Percentiles rank a stretch among this genome's conserved stretches.
These are phyloP conservation scores for Macquaria australasica DNA, from an alignment of 2,113 vertebrate genomes.

Conservation along the genomic window DNA sequence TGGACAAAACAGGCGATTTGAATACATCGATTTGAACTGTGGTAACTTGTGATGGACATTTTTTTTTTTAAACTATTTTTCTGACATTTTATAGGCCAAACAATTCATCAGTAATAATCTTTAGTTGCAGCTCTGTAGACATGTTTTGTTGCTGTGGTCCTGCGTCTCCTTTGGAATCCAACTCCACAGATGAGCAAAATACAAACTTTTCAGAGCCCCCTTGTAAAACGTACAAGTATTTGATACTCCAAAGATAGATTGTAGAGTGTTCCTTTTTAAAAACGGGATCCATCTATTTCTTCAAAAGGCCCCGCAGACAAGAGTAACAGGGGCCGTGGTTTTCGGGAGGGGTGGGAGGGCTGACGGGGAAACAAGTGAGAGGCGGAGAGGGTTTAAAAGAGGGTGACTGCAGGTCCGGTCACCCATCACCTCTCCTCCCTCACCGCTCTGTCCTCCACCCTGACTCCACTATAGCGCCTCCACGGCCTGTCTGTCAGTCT, in stretches of 20 bases:
- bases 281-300: slow-evolving; percentile 32
- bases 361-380: not conserved
- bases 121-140: not conserved
- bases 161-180: not conserved
- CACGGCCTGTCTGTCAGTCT: slow-evolving; percentile 16
- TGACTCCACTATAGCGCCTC: slow-evolving; percentile 12
- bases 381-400: slow-evolving; percentile 2
- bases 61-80: not conserved
- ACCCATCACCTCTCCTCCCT: slow-evolving; percentile 27
- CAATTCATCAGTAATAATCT: not conserved
- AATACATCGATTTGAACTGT: no score
- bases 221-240: not conserved
- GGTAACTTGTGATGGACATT: no score
- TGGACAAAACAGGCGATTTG: no score
- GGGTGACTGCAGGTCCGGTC: slow-evolving; percentile 93
- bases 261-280: slow-evolving; percentile 23
- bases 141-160: not conserved
- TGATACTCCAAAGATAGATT: not conserved
- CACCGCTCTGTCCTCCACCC: slow-evolving; percentile 24
- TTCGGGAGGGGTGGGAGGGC: not conserved
- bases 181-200: not conserved
- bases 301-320: slow-evolving; percentile 24
- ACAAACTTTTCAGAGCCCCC: slow-evolving; percentile 3
- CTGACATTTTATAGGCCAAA: not conserved
- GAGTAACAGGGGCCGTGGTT: not conserved